Percentiles rank a stretch among this genome's conserved stretches.
Conservation (phyloP, 2,113 vertebrate species). For the Syrrhaptes paradoxus region DNA sequence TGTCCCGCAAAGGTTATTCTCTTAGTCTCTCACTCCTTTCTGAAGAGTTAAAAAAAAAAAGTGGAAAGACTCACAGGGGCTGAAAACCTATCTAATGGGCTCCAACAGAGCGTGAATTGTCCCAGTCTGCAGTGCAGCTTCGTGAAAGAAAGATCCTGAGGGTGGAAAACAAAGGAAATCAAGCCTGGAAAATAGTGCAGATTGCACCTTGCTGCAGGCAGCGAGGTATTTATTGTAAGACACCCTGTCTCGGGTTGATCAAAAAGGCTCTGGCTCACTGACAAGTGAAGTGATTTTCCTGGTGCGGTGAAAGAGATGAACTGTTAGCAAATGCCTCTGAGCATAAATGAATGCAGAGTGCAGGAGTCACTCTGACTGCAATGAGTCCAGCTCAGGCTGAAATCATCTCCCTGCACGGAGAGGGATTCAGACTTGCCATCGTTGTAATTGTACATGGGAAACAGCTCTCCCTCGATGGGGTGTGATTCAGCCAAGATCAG, state of each 20-base stretch:
- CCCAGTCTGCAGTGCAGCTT: neutral
- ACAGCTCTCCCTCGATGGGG: neutral
- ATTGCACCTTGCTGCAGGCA: neutral
- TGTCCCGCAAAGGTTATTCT: neutral
- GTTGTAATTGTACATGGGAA: accelerated
- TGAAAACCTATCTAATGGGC: neutral
- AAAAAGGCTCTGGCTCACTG: neutral
- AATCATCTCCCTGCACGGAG: neutral
- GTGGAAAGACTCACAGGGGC: neutral
- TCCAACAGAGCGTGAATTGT: neutral
- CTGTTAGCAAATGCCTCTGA: neutral
- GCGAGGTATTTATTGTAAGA: neutral
- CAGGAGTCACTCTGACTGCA: neutral
- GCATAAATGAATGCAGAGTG: neutral
- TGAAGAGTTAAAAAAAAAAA: neutral
- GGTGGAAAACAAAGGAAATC: neutral
- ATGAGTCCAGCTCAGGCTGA: neutral
- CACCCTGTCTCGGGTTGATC: neutral
- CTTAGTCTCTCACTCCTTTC: neutral
- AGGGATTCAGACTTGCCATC: neutral
- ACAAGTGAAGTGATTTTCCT: neutral
- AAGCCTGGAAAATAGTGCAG: neutral
- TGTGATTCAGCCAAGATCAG: neutral
- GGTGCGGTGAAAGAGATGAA: neutral
- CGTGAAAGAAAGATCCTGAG: neutral